A percentile compares a stretch with the other conserved stretches of the same genome.
phyloP scores from a whole-genome alignment of 2,113 vertebrate genomes.

The Gambusia affinis region DNA sequence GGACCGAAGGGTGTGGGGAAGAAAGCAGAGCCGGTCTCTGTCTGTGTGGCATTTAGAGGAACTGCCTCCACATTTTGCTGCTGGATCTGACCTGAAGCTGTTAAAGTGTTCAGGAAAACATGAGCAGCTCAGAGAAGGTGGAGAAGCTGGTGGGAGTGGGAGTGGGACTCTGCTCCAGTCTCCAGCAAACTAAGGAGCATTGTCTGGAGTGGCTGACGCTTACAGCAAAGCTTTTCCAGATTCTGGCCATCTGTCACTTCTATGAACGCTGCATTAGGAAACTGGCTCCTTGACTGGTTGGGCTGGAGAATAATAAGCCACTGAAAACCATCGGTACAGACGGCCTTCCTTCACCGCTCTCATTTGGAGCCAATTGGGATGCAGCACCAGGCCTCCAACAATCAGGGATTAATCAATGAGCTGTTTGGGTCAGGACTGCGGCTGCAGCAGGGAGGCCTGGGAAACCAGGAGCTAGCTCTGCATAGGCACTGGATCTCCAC shows the following conservation, averaged over 20 bases:
- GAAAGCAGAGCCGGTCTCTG: slow-evolving; percentile 70
- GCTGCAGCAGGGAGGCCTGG: slow-evolving; percentile 68
- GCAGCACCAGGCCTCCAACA: slow-evolving; percentile 71
- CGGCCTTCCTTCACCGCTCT: slow-evolving; percentile 74
- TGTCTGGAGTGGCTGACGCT: slow-evolving; percentile 69
- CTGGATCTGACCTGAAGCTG: slow-evolving; percentile 65
- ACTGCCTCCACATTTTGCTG: slow-evolving; percentile 63
- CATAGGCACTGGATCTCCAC: too few species aligned
- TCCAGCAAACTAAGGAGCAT: slow-evolving; percentile 62
- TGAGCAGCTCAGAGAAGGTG: slow-evolving; percentile 66
- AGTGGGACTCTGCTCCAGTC: slow-evolving; percentile 37
- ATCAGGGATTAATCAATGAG: slow-evolving; percentile 80
- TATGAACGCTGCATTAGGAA: slow-evolving; percentile 80
- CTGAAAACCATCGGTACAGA: slow-evolving; percentile 81
- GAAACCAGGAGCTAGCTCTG: slow-evolving; percentile 64
- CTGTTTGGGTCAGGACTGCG: slow-evolving; percentile 66
- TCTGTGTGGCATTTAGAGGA: slow-evolving; percentile 60
- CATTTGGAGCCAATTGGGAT: slow-evolving; percentile 77
- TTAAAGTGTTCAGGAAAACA: slow-evolving; percentile 74
- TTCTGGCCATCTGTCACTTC: slow-evolving; percentile 83
- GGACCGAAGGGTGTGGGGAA: slow-evolving; percentile 68
- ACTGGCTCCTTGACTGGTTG: slow-evolving; percentile 78
- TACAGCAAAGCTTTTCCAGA: slow-evolving; percentile 76
- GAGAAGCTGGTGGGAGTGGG: slow-evolving; percentile 48
- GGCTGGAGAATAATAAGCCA: slow-evolving; percentile 78